These are phyloP conservation scores for Dinoponera quadriceps DNA, from an alignment of 1,140 invertebrate species.

Conservation along the genomic window DNA sequence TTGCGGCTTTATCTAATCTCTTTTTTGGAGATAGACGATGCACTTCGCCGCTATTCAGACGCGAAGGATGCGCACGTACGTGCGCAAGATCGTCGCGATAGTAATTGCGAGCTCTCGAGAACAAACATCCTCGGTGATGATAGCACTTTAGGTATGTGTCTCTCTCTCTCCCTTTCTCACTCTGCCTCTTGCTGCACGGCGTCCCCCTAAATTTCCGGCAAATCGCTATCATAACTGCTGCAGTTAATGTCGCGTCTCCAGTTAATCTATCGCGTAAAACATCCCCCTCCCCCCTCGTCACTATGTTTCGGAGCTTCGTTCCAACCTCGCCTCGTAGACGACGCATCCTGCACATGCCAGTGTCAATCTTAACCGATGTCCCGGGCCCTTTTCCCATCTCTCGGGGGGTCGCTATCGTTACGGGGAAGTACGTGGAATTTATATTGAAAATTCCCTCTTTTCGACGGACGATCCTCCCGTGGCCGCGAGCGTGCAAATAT, in stretches of 20 bases:
- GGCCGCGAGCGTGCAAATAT: conserved; percentile 50
- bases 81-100: conserved; percentile 4
- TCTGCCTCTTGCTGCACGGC: background rate
- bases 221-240: conserved; percentile 6
- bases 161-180: too few species aligned
- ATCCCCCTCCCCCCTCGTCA: background rate
- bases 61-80: background rate
- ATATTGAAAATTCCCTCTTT: conserved; percentile 60
- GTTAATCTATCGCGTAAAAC: conserved; percentile 16
- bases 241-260: background rate
- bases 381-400: background rate
- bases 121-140: conserved; percentile 3
- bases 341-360: conserved; percentile 28
- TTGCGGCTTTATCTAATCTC: too few species aligned
- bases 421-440: conserved; percentile 38
- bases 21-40: too few species aligned
- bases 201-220: background rate
- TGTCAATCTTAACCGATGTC: conserved; percentile 34
- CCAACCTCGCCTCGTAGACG: conserved; percentile 8
- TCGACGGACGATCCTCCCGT: conserved; percentile 25
- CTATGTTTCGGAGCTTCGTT: background rate
- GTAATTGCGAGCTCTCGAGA: conserved; percentile 2
- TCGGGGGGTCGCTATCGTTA: conserved; percentile 16
- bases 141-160: background rate
- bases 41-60: background rate